Evolutionary conservation across 2,888 invertebrate species (phyloP), one percentile per base, ranked within the genome.

Genomic region (Sycophila texana): DNA sequence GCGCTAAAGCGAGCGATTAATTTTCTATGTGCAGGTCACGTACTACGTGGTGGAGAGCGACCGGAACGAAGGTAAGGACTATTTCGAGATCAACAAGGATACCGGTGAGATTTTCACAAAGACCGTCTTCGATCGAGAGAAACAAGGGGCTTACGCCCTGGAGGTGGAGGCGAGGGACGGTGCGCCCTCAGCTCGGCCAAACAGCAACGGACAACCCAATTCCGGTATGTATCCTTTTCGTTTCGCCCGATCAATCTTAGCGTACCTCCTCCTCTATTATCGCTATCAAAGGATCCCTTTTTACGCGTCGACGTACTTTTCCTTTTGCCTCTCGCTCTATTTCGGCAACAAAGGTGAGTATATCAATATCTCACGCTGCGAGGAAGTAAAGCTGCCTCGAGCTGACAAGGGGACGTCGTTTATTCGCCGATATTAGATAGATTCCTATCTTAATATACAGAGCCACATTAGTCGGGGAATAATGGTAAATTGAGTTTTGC

Each of bases 131-230:
- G 99, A 99, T 92, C 94, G 99, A 83, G 99, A 99, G 92, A 98
- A 98, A 93, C 98, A 98, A 90, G 97, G 97, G 65, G 98, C 98
- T 79, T 99, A 99, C 92, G 99, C 99, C 55, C 92, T 99, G 88
- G 98, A 98, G 90, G 98, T 99, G 86, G 97, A 98, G 91, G 99
- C 99, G 0, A 93, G 98, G 79, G 99, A 99, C 89, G 98, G 98
- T 73, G 97, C 97, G 77, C 96, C 97, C n/a, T 99, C 99, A 16
- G 98, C 97, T 74, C 93, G 98, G 83, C 98, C 98, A 61, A 98
- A 98, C 91, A 96, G 96, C 89, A 96, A 96, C 89, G 96, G 96
- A 91, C 95, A 96, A 89, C 98, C 98, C 63, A 99, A 99, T 93
- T 97, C 98, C 93, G 98, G 98, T 98, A 89, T 91, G 94, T 92